phyloP scores from a whole-genome alignment of 1,140 invertebrate genomes.

The Thalassaphorura encarpata region DNA sequence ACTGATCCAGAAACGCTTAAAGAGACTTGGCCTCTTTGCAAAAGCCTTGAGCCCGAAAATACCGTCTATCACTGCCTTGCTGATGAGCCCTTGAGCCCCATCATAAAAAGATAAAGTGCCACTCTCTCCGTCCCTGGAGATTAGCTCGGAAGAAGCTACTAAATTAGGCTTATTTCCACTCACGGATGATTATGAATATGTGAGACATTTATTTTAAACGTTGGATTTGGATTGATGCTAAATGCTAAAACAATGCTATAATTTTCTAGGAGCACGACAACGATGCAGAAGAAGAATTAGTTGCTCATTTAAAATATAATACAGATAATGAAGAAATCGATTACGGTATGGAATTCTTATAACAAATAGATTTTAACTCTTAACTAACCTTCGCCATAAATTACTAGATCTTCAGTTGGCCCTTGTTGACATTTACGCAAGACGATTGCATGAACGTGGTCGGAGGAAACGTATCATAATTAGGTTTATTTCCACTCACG shows the following conservation, averaged over 20 bases:
- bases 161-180: constrained; percentile 83
- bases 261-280: constrained; percentile 92
- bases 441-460: constrained; percentile 72
- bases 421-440: constrained; percentile 80
- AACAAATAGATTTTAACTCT: constrained; percentile 15
- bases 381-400: constrained; percentile 19
- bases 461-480: constrained; percentile 72
- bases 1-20: too few relatives aligned
- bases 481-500: constrained; percentile 90
- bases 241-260: too few relatives aligned
- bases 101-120: constrained; percentile 76
- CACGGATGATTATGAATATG: constrained; percentile 90
- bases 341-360: constrained; percentile 50
- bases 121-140: constrained; percentile 62
- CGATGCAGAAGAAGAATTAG: constrained; percentile 76
- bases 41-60: constrained; percentile 46
- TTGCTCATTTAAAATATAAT: constrained; percentile 65
- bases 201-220: too few relatives aligned
- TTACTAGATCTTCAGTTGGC: constrained; percentile 53
- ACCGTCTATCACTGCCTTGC: constrained; percentile 56
- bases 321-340: constrained; percentile 82
- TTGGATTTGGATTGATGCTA: too few relatives aligned
- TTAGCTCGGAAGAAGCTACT: constrained; percentile 38
- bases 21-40: not conserved
- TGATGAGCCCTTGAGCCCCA: too few relatives aligned